These are phyloP conservation scores for Morinoia aosen DNA, from an alignment of 2,888 invertebrate species.

Conservation along the genomic window DNA sequence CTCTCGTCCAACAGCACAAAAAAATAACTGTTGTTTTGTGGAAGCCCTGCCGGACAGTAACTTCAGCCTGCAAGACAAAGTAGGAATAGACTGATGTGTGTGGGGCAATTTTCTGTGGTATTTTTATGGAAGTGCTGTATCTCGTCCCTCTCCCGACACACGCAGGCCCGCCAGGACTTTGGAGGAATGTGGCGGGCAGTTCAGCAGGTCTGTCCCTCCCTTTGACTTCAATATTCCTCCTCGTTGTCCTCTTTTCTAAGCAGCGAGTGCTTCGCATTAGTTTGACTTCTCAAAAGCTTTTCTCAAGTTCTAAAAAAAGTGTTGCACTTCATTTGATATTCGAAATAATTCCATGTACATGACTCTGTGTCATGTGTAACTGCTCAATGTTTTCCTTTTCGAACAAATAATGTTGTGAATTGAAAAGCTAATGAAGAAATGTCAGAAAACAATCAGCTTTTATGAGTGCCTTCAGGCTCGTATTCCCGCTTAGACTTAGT, in stretches of 20 bases:
- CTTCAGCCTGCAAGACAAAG: background rate
- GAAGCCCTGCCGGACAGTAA: background rate
- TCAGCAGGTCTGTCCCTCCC: slow-evolving; percentile 56
- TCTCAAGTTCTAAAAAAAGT: background rate
- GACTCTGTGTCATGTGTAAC: background rate
- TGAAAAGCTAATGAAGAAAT: slow-evolving; percentile 1
- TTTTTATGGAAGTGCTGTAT: slow-evolving; percentile 1
- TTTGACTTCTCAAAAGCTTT: slow-evolving; percentile 20
- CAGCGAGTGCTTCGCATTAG: slow-evolving; percentile 33
- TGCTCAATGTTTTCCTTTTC: background rate
- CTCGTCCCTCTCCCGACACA: slow-evolving; percentile 38
- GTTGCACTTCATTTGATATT: background rate
- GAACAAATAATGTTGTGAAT: background rate
- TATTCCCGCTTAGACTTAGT: slow-evolving; percentile 4
- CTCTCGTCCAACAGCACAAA: background rate
- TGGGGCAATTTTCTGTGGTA: background rate
- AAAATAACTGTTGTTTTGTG: background rate
- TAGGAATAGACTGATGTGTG: background rate
- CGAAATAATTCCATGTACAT: background rate
- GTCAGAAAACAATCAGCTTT: slow-evolving; percentile 3
- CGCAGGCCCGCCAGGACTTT: slow-evolving; percentile 67
- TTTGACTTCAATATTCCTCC: background rate
- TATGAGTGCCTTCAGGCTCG: background rate
- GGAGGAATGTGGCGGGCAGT: slow-evolving; percentile 67
- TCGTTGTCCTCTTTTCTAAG: slow-evolving; percentile 19